phyloP scores from a whole-genome alignment of 2,113 vertebrate genomes.

The Saimiri boliviensis region DNA sequence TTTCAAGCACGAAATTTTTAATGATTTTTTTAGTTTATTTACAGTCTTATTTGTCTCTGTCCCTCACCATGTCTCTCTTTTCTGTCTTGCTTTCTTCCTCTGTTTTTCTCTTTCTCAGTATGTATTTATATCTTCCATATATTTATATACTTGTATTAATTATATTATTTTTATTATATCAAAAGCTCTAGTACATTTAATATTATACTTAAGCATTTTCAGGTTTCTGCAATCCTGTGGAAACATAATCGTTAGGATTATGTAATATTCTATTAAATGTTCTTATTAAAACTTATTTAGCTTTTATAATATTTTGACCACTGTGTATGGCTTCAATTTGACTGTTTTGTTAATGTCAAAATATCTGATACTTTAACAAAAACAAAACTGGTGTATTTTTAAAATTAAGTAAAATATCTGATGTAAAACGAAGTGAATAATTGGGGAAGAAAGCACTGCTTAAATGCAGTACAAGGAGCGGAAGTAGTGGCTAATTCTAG shows the following conservation, averaged over 20 bases:
- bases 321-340: background rate
- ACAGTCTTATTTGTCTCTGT: background rate
- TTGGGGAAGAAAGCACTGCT: background rate
- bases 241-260: background rate
- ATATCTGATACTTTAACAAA: background rate
- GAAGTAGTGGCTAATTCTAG: background rate
- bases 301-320: background rate
- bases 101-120: background rate
- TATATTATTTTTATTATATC: background rate
- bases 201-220: background rate
- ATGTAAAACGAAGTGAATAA: background rate
- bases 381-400: background rate
- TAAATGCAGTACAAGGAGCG: background rate
- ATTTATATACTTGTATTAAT: background rate
- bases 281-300: conserved; percentile 1
- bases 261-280: background rate
- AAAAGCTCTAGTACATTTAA: background rate
- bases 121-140: background rate
- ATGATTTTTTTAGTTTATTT: background rate
- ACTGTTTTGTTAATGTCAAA: background rate
- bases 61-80: background rate
- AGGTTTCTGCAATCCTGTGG: background rate
- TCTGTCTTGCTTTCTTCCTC: background rate
- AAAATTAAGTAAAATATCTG: background rate
- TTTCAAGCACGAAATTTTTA: background rate